Evolutionary conservation across 2,888 invertebrate species (phyloP).

Genomic region (Ischnura elegans): DNA sequence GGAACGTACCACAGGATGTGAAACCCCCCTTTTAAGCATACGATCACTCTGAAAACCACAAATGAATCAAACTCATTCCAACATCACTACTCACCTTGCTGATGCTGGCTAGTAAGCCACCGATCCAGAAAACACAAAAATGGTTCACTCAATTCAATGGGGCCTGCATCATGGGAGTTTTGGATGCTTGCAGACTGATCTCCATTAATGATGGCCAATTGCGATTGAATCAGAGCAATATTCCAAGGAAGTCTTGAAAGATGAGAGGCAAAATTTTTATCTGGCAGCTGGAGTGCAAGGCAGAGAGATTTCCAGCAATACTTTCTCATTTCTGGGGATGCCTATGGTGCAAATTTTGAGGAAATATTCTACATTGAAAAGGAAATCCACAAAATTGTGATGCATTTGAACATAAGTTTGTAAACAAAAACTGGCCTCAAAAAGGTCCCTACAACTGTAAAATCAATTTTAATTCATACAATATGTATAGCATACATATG

Average conservation of each 20-base stretch:
- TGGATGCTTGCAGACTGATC: not conserved
- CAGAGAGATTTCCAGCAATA: constrained; percentile 47
- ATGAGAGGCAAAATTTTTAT: constrained; percentile 22
- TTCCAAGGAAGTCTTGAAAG: constrained; percentile 36
- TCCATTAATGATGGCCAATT: not conserved
- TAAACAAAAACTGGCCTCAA: no score
- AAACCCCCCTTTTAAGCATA: no score
- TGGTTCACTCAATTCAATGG: not conserved
- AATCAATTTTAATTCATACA: no score
- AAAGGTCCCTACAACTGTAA: no score
- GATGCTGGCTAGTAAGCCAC: not conserved
- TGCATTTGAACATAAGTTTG: no score
- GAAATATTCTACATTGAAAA: not conserved
- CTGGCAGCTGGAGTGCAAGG: constrained; percentile 18
- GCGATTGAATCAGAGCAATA: constrained; percentile 24
- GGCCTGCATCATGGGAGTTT: no score
- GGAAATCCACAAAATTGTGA: no score
- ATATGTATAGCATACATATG: no score
- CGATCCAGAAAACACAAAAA: constrained; percentile 17
- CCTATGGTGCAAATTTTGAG: not conserved
- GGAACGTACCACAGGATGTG: no score
- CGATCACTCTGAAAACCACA: no score
- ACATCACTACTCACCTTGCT: not conserved
- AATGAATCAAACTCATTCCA: no score
- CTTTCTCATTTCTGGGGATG: not conserved